Percentiles rank a stretch among this genome's conserved stretches.
These are phyloP conservation scores for Polypedilum pembai DNA, from an alignment of 1,140 invertebrate species.

Conservation along the genomic window DNA sequence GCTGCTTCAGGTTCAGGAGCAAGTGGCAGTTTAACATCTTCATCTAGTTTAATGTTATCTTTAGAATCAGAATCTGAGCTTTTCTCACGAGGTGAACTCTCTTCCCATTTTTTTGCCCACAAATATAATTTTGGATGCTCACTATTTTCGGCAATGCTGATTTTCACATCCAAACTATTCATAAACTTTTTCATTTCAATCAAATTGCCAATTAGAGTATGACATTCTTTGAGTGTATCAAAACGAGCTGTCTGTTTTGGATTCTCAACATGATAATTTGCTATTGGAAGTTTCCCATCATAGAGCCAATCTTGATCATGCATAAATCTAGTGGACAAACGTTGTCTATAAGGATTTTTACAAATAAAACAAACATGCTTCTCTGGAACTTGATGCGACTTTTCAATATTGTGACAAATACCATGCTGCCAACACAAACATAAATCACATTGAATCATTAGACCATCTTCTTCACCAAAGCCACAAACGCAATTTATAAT, in stretches of 20 bases:
- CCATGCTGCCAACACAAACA: conserved; percentile 94
- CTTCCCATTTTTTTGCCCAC: conserved; percentile 77
- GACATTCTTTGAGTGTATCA: conserved; percentile 54
- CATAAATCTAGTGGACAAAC: conserved; percentile 61
- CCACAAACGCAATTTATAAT: conserved; percentile 80
- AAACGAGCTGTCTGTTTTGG: conserved; percentile 40
- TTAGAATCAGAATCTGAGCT: conserved; percentile 33
- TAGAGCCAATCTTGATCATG: conserved; percentile 85
- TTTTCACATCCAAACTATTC: conserved; percentile 64
- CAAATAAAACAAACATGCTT: conserved; percentile 87
- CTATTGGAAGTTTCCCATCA: conserved; percentile 65
- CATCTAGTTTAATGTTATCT: conserved; percentile 39
- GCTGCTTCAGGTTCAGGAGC: conserved; percentile 70
- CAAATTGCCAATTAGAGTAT: conserved; percentile 63
- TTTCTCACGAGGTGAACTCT: conserved; percentile 33
- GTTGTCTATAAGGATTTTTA: conserved; percentile 62
- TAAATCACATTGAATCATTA: conserved; percentile 92
- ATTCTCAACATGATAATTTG: conserved; percentile 44
- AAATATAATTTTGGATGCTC: conserved; percentile 76
- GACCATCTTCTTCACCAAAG: conserved; percentile 78
- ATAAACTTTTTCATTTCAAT: conserved; percentile 59
- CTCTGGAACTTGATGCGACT: conserved; percentile 72
- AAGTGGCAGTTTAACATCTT: conserved; percentile 35
- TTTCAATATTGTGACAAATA: conserved; percentile 73
- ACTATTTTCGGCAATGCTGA: conserved; percentile 66